phyloP scores from a whole-genome alignment of 1,140 invertebrate species.

The Zaprionus camerounensis region DNA sequence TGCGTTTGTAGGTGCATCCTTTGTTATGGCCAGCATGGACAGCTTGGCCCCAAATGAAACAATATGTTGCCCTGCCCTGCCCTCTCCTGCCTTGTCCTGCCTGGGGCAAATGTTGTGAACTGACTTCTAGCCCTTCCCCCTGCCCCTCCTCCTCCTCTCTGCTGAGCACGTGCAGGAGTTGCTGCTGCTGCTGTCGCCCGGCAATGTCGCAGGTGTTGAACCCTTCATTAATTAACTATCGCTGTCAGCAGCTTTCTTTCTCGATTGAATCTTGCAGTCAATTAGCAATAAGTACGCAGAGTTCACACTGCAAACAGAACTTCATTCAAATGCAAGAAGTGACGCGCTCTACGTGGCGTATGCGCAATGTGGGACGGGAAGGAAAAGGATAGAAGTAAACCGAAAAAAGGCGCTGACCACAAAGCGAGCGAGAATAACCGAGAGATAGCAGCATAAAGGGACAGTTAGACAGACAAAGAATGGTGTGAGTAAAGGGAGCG shows the following conservation, averaged over 20 bases:
- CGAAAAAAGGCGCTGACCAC: not conserved
- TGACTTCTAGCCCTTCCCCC: not conserved
- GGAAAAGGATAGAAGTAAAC: constrained; percentile 4
- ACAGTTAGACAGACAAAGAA: not conserved
- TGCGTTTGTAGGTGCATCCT: constrained; percentile 76
- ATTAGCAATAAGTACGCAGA: constrained; percentile 67
- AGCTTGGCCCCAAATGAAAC: constrained; percentile 57
- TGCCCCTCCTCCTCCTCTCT: constrained; percentile 11
- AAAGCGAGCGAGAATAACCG: not conserved
- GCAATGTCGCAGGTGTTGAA: constrained; percentile 40
- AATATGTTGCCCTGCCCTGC: constrained; percentile 56
- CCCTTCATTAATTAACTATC: constrained; percentile 58
- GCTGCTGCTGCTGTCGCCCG: constrained; percentile 25
- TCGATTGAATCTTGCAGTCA: constrained; percentile 63
- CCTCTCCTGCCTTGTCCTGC: too few relatives aligned
- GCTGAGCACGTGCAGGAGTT: constrained; percentile 37
- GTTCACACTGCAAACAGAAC: constrained; percentile 23
- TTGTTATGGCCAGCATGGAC: constrained; percentile 32
- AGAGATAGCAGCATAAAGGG: not conserved
- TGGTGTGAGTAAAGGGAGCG: not conserved
- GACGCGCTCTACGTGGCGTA: constrained; percentile 42
- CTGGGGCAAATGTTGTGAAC: constrained; percentile 3
- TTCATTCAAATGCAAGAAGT: constrained; percentile 69
- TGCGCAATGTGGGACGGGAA: constrained; percentile 21
- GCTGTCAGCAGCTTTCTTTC: constrained; percentile 17